phyloP scores from a whole-genome alignment of 1,140 invertebrate genomes.

The Goniozus legneri region DNA sequence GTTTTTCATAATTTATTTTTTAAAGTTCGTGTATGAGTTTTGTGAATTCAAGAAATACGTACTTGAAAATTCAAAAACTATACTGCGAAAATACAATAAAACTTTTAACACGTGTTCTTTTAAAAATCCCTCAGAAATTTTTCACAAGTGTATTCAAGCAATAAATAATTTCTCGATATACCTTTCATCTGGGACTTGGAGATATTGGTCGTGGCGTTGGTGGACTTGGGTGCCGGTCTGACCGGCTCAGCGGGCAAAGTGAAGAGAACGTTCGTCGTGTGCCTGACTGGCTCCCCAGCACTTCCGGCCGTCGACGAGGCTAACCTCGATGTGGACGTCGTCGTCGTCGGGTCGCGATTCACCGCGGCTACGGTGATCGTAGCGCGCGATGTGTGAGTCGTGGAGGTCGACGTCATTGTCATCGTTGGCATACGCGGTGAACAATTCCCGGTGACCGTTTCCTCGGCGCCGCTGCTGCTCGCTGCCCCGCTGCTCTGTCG shows the following conservation, averaged over 20 bases:
- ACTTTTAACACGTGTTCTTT: too few species aligned
- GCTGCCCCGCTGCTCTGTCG: conserved; percentile 43
- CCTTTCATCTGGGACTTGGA: conserved; percentile 76
- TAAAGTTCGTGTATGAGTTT: too few species aligned
- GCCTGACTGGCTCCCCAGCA: conserved; percentile 20
- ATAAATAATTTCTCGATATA: too few species aligned
- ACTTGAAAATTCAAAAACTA: too few species aligned
- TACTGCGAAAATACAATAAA: too few species aligned
- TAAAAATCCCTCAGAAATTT: too few species aligned
- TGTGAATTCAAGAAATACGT: too few species aligned
- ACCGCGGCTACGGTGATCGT: neutral
- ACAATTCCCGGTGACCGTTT: conserved; percentile 27
- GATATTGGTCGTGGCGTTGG: conserved; percentile 58
- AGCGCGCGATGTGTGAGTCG: neutral
- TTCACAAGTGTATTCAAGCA: too few species aligned
- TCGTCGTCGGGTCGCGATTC: neutral
- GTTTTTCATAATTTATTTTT: too few species aligned
- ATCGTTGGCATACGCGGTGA: conserved; percentile 25
- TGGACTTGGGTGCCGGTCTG: conserved; percentile 38
- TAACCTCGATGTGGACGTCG: neutral
- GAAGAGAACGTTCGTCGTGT: conserved; percentile 32
- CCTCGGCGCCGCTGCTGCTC: conserved; percentile 34
- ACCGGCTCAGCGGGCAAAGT: conserved; percentile 38
- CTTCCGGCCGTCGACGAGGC: conserved; percentile 17
- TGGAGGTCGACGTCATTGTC: conserved; percentile 11